These are phyloP conservation scores for Scelioninae gen. 1 DNA, from an alignment of 2,888 invertebrate species.

Conservation along the genomic window DNA sequence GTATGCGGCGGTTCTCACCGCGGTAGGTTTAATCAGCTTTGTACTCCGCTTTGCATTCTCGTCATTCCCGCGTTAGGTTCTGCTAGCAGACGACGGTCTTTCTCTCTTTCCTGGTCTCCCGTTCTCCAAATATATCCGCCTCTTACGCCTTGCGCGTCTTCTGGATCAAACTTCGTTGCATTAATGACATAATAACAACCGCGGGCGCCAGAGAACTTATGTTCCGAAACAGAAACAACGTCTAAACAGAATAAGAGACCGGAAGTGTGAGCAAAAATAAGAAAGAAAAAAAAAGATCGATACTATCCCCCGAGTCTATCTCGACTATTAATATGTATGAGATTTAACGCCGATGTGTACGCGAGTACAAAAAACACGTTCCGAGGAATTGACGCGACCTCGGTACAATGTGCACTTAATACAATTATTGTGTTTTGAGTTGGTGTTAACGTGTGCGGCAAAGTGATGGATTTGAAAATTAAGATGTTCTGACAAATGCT, in stretches of 20 bases:
- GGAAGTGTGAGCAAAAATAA: no score
- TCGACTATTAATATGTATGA: constrained; percentile 83
- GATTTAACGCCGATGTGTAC: constrained; percentile 76
- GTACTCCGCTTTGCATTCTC: no score
- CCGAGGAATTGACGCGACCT: constrained; percentile 26
- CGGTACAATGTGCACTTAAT: constrained; percentile 20
- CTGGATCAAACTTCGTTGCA: no score
- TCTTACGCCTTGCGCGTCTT: no score
- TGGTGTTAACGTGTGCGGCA: background rate
- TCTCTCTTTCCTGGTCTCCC: no score
- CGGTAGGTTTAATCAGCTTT: no score
- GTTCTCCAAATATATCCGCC: no score
- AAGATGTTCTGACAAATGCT: constrained; percentile 3
- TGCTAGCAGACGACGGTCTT: no score
- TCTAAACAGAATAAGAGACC: constrained; percentile 79
- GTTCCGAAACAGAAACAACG: constrained; percentile 77
- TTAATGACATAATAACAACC: constrained; percentile 84
- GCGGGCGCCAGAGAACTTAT: constrained; percentile 78
- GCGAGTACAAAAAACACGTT: constrained; percentile 59
- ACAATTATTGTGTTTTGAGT: constrained; percentile 40
- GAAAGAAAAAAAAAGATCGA: constrained; percentile 76
- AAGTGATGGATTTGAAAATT: background rate
- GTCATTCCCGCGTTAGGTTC: no score
- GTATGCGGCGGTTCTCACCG: no score
- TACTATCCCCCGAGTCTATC: constrained; percentile 70